Evolutionary conservation across 1,140 invertebrate species (phyloP).

Genomic region (Drosophila pandora): DNA sequence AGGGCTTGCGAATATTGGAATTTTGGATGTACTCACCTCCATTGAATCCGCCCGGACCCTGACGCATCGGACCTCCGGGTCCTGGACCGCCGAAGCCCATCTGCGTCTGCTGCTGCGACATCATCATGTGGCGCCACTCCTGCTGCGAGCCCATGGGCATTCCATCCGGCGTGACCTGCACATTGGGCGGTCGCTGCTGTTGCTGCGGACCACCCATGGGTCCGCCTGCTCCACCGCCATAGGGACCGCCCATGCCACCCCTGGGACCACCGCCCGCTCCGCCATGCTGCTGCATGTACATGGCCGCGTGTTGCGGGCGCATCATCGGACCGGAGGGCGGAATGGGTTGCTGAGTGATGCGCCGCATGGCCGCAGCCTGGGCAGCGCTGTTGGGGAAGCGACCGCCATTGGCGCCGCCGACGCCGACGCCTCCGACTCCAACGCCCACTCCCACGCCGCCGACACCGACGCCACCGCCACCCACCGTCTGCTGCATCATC

Average conservation of each 20-base stretch:
- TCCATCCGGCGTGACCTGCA: slow-evolving; percentile 85
- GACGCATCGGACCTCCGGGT: slow-evolving; percentile 84
- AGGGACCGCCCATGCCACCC: slow-evolving; percentile 84
- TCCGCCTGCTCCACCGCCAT: slow-evolving; percentile 63
- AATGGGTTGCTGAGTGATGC: slow-evolving; percentile 88
- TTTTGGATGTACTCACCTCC: slow-evolving; percentile 84
- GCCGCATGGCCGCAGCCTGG: slow-evolving; percentile 86
- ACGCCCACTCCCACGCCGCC: slow-evolving; percentile 85
- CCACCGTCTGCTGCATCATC: slow-evolving; percentile 83
- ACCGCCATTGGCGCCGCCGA: slow-evolving; percentile 80
- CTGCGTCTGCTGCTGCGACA: slow-evolving; percentile 87
- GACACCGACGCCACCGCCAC: slow-evolving; percentile 84
- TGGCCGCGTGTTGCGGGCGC: slow-evolving; percentile 86
- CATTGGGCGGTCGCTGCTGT: slow-evolving; percentile 84
- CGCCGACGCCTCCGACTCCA: slow-evolving; percentile 79
- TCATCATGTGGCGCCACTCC: slow-evolving; percentile 89
- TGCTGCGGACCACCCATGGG: slow-evolving; percentile 81
- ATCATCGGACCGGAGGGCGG: slow-evolving; percentile 89
- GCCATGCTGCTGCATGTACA: slow-evolving; percentile 84
- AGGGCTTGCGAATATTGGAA: neutral
- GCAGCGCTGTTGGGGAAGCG: slow-evolving; percentile 80
- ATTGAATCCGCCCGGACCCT: slow-evolving; percentile 88
- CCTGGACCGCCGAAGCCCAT: slow-evolving; percentile 85
- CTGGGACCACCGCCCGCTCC: slow-evolving; percentile 65
- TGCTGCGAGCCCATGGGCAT: slow-evolving; percentile 86